phyloP scores from a whole-genome alignment of 1,140 invertebrate genomes.

The Drosophila ananassae region DNA sequence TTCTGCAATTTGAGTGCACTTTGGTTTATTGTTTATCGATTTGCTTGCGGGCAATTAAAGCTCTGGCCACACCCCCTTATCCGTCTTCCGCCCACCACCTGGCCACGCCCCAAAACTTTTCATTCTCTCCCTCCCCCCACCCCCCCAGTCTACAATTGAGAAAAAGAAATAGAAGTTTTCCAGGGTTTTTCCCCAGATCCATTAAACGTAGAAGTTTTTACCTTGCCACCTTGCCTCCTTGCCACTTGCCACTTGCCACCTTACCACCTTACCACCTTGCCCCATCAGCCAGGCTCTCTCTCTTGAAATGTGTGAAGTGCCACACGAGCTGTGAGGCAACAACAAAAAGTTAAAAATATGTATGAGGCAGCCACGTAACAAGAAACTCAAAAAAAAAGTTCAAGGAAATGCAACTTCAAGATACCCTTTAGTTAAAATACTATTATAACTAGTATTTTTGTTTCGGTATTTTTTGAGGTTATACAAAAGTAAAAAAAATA shows the following conservation, averaged over 20 bases:
- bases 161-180: conserved; percentile 19
- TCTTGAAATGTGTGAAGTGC: conserved; percentile 48
- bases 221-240: background rate
- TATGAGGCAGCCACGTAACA: conserved; percentile 11
- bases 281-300: background rate
- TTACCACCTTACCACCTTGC: background rate
- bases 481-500: no score
- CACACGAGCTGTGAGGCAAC: conserved; percentile 23
- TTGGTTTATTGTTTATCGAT: conserved; percentile 68
- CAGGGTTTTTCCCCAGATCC: conserved; percentile 15
- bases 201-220: conserved; percentile 36
- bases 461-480: no score
- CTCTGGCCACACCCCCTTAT: background rate
- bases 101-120: conserved; percentile 1
- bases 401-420: background rate
- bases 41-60: conserved; percentile 54
- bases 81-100: background rate
- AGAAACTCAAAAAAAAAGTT: background rate
- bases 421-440: background rate
- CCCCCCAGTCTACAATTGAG: background rate
- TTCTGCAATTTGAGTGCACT: conserved; percentile 59
- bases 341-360: background rate
- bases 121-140: background rate
- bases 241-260: no score
- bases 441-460: no score